Evolutionary conservation across 1,140 invertebrate species (phyloP).

Genomic region (Achroia grisella): DNA sequence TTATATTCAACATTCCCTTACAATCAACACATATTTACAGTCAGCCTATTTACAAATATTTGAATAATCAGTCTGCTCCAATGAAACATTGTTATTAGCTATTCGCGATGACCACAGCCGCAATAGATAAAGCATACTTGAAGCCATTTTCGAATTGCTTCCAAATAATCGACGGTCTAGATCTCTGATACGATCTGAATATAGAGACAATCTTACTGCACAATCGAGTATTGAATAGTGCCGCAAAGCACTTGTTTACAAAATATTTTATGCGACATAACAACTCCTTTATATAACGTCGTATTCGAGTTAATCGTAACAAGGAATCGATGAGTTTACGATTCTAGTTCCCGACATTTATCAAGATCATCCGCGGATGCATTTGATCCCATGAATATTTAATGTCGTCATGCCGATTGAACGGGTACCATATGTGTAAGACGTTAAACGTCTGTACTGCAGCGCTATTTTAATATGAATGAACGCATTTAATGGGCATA

Average conservation of each 20-base stretch:
- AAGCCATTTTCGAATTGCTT: constrained; percentile 42
- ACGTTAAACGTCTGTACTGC: constrained; percentile 24
- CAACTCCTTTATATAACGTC: constrained; percentile 7
- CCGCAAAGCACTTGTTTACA: constrained; percentile 32
- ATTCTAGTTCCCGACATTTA: constrained; percentile 27
- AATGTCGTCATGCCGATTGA: constrained; percentile 27
- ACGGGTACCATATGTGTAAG: constrained; percentile 24
- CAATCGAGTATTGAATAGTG: constrained; percentile 37
- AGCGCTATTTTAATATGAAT: constrained; percentile 2
- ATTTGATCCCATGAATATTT: constrained; percentile 33
- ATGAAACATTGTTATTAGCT: constrained; percentile 10
- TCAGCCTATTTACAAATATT: constrained; percentile 25
- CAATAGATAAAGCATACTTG: constrained; percentile 29
- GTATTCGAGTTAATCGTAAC: constrained; percentile 18
- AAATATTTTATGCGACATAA: constrained; percentile 31
- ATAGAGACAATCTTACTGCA: constrained; percentile 34
- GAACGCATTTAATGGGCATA: too few species aligned
- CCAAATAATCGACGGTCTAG: constrained; percentile 40
- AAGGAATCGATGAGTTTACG: constrained; percentile 24
- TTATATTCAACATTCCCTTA: background rate
- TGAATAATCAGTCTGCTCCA: constrained; percentile 24
- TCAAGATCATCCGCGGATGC: constrained; percentile 24
- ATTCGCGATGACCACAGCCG: constrained; percentile 16
- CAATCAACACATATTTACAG: too few species aligned
- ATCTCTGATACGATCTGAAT: constrained; percentile 35